Conservation (phyloP, 1,140 invertebrate genomes). For the Phthorimaea operculella region DNA sequence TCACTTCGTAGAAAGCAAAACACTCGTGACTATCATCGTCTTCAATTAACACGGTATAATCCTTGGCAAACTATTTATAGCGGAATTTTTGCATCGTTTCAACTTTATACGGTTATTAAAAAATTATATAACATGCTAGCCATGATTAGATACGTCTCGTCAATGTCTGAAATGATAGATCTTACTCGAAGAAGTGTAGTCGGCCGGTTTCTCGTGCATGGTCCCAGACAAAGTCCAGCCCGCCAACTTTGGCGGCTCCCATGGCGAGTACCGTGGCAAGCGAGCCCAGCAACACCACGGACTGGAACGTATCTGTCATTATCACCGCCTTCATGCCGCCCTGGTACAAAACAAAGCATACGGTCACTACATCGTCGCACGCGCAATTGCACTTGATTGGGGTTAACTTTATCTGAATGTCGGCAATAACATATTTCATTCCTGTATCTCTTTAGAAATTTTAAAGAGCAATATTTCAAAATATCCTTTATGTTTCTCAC, state of each 20-base stretch:
- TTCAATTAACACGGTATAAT: slow-evolving; percentile 5
- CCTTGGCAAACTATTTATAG: neutral
- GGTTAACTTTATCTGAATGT: too few species aligned
- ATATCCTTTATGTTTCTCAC: too few species aligned
- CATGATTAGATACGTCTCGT: too few species aligned
- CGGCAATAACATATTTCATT: too few species aligned
- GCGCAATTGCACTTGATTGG: too few species aligned
- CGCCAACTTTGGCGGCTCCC: slow-evolving; percentile 78
- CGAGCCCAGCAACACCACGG: slow-evolving; percentile 68
- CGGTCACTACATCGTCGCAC: too few species aligned
- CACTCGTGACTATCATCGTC: slow-evolving; percentile 8
- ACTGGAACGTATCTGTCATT: slow-evolving; percentile 92
- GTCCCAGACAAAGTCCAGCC: slow-evolving; percentile 74
- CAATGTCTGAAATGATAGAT: slow-evolving; percentile 6
- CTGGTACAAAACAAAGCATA: slow-evolving; percentile 52
- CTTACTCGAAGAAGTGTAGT: slow-evolving; percentile 84
- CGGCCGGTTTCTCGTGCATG: slow-evolving; percentile 72
- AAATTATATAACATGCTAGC: neutral
- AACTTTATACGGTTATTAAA: neutral
- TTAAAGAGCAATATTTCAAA: too few species aligned
- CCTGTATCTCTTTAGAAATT: too few species aligned
- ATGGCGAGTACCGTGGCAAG: slow-evolving; percentile 78
- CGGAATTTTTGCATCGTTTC: neutral
- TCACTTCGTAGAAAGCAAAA: slow-evolving; percentile 18
- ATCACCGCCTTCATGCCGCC: slow-evolving; percentile 96